Evolutionary conservation across 1,140 invertebrate genomes (phyloP).

Genomic region (Arctopsyche grandis): DNA sequence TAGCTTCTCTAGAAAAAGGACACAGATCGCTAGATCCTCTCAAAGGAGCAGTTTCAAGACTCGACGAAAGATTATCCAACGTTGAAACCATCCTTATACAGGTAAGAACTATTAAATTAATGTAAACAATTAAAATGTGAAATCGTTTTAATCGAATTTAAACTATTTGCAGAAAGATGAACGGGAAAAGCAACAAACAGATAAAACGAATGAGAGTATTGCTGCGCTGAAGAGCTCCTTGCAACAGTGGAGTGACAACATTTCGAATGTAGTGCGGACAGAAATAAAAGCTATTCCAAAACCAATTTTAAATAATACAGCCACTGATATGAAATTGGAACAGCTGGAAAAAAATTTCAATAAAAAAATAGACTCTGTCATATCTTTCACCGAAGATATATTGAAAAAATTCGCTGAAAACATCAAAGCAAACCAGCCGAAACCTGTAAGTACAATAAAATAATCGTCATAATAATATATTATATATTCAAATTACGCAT

Average conservation of each 20-base stretch:
- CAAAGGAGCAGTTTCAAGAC: constrained; percentile 70
- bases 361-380: constrained; percentile 67
- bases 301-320: constrained; percentile 55
- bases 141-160: too few species aligned
- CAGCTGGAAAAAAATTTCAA: constrained; percentile 68
- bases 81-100: constrained; percentile 75
- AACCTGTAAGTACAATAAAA: constrained; percentile 57
- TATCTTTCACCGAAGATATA: constrained; percentile 66
- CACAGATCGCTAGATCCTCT: constrained; percentile 75
- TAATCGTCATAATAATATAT: not conserved
- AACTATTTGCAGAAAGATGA: constrained; percentile 69
- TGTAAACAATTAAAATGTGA: not conserved
- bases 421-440: constrained; percentile 55
- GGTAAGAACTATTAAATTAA: constrained; percentile 57
- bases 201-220: constrained; percentile 74
- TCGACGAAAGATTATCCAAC: constrained; percentile 76
- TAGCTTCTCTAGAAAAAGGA: constrained; percentile 77
- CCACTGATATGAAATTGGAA: constrained; percentile 58
- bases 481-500: not conserved
- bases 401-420: constrained; percentile 63
- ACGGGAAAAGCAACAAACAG: constrained; percentile 73
- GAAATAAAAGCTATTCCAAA: constrained; percentile 44
- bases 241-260: constrained; percentile 61
- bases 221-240: constrained; percentile 74
- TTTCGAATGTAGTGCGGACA: constrained; percentile 41